These are phyloP conservation scores for Cybosia mesomella DNA, from an alignment of 2,888 invertebrate species.

Conservation along the genomic window DNA sequence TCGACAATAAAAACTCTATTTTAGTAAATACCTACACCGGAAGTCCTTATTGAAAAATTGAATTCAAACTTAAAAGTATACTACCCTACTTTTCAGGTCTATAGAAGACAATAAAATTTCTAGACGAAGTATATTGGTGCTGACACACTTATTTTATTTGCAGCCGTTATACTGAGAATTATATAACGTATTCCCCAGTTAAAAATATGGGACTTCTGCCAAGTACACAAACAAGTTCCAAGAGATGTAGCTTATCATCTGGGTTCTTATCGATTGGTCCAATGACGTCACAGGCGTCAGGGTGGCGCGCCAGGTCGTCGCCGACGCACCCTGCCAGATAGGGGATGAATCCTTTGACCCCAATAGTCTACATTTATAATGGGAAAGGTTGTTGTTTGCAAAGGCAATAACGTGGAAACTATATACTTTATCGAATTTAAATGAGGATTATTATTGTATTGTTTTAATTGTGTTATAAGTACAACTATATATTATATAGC, in stretches of 20 bases:
- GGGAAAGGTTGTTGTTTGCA: conserved; percentile 35
- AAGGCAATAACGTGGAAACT: conserved; percentile 30
- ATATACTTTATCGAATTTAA: conserved; percentile 8
- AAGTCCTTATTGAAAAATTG: neutral
- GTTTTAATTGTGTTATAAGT: neutral
- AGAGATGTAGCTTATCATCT: conserved; percentile 63
- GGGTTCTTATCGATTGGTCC: conserved; percentile 66
- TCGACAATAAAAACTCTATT: no score
- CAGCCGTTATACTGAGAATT: conserved; percentile 18
- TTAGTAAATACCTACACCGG: neutral
- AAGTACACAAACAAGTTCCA: conserved; percentile 38
- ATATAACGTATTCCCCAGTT: neutral
- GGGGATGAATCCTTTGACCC: conserved; percentile 73
- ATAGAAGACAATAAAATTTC: neutral
- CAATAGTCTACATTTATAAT: conserved; percentile 53
- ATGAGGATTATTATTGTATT: neutral
- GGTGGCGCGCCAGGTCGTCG: conserved; percentile 73
- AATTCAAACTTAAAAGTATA: neutral
- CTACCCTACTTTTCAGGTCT: neutral
- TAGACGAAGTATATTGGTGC: conserved; percentile 4
- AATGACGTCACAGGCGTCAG: conserved; percentile 77
- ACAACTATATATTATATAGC: neutral
- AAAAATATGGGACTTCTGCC: conserved; percentile 44
- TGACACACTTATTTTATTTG: conserved; percentile 22
- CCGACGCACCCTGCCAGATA: conserved; percentile 67